Evolutionary conservation across 2,888 invertebrate genomes (phyloP).

Genomic region (Lasioglossum oenotherae): DNA sequence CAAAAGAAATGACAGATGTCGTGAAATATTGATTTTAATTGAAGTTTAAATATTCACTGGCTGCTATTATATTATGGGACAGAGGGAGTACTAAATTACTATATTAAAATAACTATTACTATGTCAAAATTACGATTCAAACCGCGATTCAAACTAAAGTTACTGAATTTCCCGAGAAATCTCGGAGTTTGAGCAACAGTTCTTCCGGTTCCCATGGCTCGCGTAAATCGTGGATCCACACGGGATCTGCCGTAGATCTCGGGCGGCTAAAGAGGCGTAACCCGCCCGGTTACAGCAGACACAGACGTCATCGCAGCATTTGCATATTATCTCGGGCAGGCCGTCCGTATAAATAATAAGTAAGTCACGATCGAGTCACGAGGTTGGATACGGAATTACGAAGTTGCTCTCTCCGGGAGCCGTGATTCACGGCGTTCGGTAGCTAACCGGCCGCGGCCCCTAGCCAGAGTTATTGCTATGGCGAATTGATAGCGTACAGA

Average conservation of each 20-base stretch:
- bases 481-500: constrained; percentile 1
- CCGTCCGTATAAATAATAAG: constrained; percentile 38
- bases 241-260: background rate
- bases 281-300: constrained; percentile 9
- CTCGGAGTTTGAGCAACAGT: background rate
- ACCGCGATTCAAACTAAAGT: no score
- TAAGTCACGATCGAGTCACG: constrained; percentile 37
- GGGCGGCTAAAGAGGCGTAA: background rate
- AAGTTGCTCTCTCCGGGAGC: constrained; percentile 1
- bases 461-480: constrained; percentile 9
- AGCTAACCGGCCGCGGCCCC: background rate
- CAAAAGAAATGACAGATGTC: no score
- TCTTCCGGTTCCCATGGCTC: background rate
- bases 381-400: constrained; percentile 27
- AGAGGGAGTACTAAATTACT: no score
- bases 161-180: background rate
- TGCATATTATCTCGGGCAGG: constrained; percentile 32
- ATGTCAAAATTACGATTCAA: no score
- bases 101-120: no score
- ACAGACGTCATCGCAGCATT: constrained; percentile 28
- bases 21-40: no score
- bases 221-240: background rate
- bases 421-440: constrained; percentile 37
- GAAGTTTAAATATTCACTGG: no score
- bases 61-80: no score